These are phyloP conservation scores for Sarcophaga bullata DNA, from an alignment of 1,140 invertebrate species.

Conservation along the genomic window DNA sequence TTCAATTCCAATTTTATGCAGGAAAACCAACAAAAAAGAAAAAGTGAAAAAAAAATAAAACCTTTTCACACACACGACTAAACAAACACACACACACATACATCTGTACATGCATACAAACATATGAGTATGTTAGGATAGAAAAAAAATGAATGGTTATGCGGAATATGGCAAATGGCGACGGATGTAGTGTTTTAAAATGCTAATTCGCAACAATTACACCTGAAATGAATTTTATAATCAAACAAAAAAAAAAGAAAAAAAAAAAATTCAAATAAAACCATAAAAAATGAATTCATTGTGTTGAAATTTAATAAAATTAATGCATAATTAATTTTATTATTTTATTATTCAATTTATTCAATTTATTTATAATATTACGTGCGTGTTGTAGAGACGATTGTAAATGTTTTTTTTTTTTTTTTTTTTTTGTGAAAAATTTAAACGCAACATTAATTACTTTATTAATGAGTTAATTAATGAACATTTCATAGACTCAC, in stretches of 20 bases:
- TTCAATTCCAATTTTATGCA: background rate
- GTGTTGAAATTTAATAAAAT: background rate
- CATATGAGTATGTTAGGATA: background rate
- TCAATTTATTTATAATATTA: too few species aligned
- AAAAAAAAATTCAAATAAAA: background rate
- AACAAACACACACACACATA: background rate
- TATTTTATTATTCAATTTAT: conserved; percentile 3
- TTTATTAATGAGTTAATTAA: conserved; percentile 23
- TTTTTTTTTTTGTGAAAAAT: background rate
- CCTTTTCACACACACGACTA: too few species aligned
- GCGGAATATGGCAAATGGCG: background rate
- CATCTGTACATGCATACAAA: background rate
- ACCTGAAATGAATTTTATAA: background rate
- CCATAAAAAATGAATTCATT: background rate
- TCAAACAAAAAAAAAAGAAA: background rate
- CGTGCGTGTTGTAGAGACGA: too few species aligned
- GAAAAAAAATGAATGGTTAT: too few species aligned
- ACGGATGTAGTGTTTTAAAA: background rate
- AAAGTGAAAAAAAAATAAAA: too few species aligned
- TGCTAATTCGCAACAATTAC: background rate
- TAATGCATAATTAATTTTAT: conserved; percentile 22
- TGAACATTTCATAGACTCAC: conserved; percentile 17
- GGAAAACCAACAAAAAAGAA: too few species aligned
- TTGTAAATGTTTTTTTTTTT: background rate
- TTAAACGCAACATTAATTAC: conserved; percentile 8